Percentiles rank a stretch among this genome's conserved stretches.
Conservation (phyloP, 2,888 invertebrate genomes). For the Scrobipalpa atriplicella region DNA sequence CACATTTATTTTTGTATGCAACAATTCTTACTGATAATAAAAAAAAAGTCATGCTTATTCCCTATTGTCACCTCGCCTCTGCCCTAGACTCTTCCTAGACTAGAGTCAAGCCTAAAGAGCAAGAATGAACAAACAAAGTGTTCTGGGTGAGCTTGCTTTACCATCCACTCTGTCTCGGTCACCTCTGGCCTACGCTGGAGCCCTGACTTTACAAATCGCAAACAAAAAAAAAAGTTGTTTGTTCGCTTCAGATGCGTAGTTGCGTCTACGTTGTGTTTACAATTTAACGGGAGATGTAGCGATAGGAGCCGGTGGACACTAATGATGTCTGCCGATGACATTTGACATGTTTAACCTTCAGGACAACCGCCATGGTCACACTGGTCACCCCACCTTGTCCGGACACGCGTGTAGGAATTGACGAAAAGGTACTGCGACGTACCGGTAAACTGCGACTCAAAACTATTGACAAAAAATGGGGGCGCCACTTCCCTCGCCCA, state of each 20-base stretch:
- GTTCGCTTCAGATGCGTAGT: background rate
- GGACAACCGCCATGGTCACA: background rate
- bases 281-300: constrained; percentile 10
- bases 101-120: no score
- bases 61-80: no score
- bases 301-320: constrained; percentile 2
- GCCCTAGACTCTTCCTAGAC: no score
- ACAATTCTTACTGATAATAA: no score
- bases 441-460: background rate
- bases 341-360: constrained; percentile 7
- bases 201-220: background rate
- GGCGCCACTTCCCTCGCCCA: no score
- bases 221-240: background rate
- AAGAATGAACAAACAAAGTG: no score
- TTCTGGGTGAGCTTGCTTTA: no score
- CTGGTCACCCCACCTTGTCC: constrained; percentile 4
- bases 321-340: background rate
- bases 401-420: background rate
- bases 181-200: no score
- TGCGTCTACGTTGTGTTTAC: constrained; percentile 5
- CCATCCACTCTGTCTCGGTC: no score
- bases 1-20: no score
- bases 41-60: no score
- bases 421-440: no score
- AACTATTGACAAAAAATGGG: background rate